These are phyloP conservation scores for Pterobdella sp. DNA, from an alignment of 2,888 invertebrate species.

Conservation along the genomic window DNA sequence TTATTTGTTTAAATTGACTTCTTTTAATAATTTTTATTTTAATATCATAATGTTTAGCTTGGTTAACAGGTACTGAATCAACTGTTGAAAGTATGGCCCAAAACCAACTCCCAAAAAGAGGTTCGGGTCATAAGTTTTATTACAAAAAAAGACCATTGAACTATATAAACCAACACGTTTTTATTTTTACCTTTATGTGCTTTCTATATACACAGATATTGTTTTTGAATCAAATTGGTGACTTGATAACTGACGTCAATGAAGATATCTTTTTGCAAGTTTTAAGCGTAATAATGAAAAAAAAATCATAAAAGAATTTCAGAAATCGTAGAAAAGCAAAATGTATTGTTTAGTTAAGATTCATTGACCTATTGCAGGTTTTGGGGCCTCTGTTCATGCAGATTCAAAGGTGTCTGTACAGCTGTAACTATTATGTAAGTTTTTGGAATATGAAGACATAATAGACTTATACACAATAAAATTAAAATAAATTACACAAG, in stretches of 20 bases:
- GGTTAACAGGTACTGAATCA: conserved; percentile 2
- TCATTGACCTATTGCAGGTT: too few relatives aligned
- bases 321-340: too few relatives aligned
- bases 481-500: too few relatives aligned
- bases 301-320: too few relatives aligned
- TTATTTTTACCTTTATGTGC: not conserved
- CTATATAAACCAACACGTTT: too few relatives aligned
- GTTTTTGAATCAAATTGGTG: conserved; percentile 21
- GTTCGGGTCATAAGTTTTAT: not conserved
- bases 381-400: not conserved
- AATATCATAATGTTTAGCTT: not conserved
- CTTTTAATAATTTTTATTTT: not conserved
- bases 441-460: too few relatives aligned
- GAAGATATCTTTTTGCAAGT: not conserved
- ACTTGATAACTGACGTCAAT: conserved; percentile 12
- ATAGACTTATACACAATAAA: too few relatives aligned
- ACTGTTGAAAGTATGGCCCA: conserved; percentile 20
- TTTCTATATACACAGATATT: conserved; percentile 5
- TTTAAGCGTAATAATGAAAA: too few relatives aligned
- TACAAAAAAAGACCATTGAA: too few relatives aligned
- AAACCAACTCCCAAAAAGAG: conserved; percentile 14
- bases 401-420: not conserved
- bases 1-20: not conserved
- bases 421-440: not conserved
- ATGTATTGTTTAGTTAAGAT: too few relatives aligned